Evolutionary conservation across 2,888 invertebrate species (phyloP).

Genomic region (Drosophila mettleri): DNA sequence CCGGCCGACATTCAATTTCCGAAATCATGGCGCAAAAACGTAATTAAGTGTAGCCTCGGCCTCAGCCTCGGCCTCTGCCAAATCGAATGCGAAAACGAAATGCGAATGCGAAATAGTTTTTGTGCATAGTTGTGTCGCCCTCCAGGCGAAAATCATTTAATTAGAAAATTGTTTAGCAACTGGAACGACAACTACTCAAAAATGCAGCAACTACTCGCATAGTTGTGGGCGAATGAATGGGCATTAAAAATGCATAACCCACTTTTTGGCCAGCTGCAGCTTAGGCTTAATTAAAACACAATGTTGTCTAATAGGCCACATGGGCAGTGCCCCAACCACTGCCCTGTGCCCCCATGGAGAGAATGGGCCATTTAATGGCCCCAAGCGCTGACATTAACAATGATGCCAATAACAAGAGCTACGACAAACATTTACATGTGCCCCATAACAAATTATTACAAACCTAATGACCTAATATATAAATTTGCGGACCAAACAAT

Average conservation of each 20-base stretch:
- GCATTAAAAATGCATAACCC: conserved; percentile 70
- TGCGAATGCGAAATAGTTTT: conserved; percentile 49
- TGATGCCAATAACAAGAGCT: conserved; percentile 72
- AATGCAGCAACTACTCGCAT: conserved; percentile 62
- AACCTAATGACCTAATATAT: conserved; percentile 79
- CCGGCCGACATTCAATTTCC: conserved; percentile 52
- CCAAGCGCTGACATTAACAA: conserved; percentile 65
- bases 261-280: conserved; percentile 41
- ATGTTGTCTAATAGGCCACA: conserved; percentile 63
- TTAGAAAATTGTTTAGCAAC: conserved; percentile 56
- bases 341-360: background rate
- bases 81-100: conserved; percentile 15
- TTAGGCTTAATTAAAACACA: conserved; percentile 67
- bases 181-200: conserved; percentile 42
- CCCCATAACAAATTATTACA: conserved; percentile 75
- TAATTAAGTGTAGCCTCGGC: conserved; percentile 59
- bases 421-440: conserved; percentile 61
- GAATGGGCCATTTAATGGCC: conserved; percentile 41
- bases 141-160: conserved; percentile 58
- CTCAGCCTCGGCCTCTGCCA: conserved; percentile 8
- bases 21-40: conserved; percentile 53
- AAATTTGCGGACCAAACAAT: conserved; percentile 65
- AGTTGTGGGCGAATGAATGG: conserved; percentile 32
- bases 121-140: conserved; percentile 53
- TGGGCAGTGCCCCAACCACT: conserved; percentile 23